These are phyloP conservation scores for Aphis craccivora DNA, from an alignment of 1,140 invertebrate genomes.

Conservation along the genomic window DNA sequence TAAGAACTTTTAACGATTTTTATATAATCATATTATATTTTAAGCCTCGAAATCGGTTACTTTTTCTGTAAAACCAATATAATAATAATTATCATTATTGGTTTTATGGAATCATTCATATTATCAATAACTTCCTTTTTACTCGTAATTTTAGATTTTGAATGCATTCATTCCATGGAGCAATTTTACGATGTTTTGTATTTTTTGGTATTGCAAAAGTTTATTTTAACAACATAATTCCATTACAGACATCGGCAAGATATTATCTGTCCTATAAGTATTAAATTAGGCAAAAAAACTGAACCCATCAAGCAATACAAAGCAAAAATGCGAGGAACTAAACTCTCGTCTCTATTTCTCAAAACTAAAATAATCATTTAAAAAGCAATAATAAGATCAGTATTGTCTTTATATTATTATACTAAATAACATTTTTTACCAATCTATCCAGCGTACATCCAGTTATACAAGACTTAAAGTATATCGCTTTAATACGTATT, in stretches of 20 bases:
- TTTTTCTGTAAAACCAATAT: background rate
- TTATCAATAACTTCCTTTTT: background rate
- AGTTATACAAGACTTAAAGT: background rate
- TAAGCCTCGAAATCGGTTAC: background rate
- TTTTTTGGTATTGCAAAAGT: background rate
- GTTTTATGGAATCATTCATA: background rate
- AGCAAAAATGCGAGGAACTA: background rate
- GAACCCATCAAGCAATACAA: background rate
- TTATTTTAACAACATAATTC: background rate
- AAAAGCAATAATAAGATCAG: background rate
- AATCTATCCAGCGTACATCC: background rate
- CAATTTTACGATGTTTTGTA: too few species aligned
- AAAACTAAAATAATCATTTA: background rate
- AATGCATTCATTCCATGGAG: too few species aligned
- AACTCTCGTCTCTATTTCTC: background rate
- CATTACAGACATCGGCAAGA: background rate
- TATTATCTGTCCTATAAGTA: too few species aligned
- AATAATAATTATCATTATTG: background rate
- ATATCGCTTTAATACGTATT: background rate
- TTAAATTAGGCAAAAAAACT: background rate
- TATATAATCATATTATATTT: background rate
- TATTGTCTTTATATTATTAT: background rate
- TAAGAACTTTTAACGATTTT: background rate
- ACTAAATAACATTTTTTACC: background rate
- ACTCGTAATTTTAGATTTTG: background rate